Percentiles rank a stretch among this genome's conserved stretches.
Evolutionary conservation across 2,888 invertebrate genomes (phyloP).

Genomic region (Bombyx huttoni): DNA sequence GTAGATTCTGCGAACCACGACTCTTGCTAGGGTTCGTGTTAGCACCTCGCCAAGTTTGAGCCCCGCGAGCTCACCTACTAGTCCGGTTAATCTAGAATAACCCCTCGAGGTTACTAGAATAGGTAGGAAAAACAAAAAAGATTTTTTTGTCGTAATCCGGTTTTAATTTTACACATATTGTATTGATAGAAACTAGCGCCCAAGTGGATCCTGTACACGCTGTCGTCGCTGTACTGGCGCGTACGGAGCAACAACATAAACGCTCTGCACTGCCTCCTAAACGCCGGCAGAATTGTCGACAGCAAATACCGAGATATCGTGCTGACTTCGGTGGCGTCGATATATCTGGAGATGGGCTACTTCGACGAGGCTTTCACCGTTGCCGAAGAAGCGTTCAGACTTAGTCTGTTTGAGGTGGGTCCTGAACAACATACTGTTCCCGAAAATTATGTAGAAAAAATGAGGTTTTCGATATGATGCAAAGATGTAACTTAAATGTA

Average conservation of each 20-base stretch:
- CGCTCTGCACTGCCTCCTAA: conserved; percentile 78
- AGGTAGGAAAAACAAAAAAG: too few relatives aligned
- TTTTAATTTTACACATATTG: neutral
- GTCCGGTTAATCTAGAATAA: too few relatives aligned
- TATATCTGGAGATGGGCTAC: conserved; percentile 76
- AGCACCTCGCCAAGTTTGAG: too few relatives aligned
- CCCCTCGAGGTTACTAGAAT: too few relatives aligned
- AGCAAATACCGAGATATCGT: conserved; percentile 77
- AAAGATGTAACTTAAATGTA: too few relatives aligned
- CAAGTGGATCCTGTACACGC: conserved; percentile 79
- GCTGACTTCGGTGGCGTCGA: conserved; percentile 78
- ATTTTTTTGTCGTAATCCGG: too few relatives aligned
- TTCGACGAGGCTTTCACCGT: conserved; percentile 75
- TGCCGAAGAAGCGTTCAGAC: conserved; percentile 73
- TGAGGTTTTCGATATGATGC: too few relatives aligned
- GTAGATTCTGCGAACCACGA: too few relatives aligned
- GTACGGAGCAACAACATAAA: conserved; percentile 78
- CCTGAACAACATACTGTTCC: conserved; percentile 3
- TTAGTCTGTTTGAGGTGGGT: conserved; percentile 75
- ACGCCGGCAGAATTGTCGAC: conserved; percentile 53
- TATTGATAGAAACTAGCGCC: conserved; percentile 77
- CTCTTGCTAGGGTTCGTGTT: too few relatives aligned
- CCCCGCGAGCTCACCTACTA: too few relatives aligned
- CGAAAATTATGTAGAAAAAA: neutral
- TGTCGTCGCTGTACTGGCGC: conserved; percentile 86